These are phyloP conservation scores for Synanceia verrucosa DNA, from an alignment of 2,797 vertebrate genomes.

Conservation along the genomic window DNA sequence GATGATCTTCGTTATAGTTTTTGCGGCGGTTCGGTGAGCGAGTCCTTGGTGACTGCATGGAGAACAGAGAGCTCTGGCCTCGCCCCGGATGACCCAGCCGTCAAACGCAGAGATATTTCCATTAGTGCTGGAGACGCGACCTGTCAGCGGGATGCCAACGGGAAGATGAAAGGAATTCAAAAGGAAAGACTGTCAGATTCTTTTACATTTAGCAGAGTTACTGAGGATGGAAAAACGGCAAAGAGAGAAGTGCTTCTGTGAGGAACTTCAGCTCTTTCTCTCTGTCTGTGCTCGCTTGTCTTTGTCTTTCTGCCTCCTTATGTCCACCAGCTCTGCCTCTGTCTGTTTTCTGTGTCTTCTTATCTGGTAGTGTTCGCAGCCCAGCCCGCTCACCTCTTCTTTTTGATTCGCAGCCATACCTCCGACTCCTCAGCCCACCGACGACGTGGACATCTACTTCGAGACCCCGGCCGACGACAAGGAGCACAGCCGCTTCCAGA, in stretches of 20 bases:
- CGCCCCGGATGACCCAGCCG: constrained; percentile 39
- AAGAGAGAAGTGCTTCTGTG: constrained; percentile 47
- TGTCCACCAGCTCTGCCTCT: no score
- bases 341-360: constrained; percentile 17
- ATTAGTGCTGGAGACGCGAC: constrained; percentile 53
- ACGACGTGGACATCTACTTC: constrained; percentile 97
- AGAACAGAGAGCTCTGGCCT: constrained; percentile 37
- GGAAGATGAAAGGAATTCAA: constrained; percentile 67
- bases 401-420: constrained; percentile 74
- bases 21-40: constrained; percentile 16
- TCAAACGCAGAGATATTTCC: constrained; percentile 57
- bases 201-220: constrained; percentile 57
- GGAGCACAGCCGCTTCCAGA: constrained; percentile 97
- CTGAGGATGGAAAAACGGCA: constrained; percentile 28
- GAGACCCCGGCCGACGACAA: constrained; percentile 97
- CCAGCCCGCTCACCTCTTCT: constrained; percentile 18
- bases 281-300: neutral
- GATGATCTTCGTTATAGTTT: constrained; percentile 30
- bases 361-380: constrained; percentile 1
- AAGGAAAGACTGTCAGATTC: constrained; percentile 75
- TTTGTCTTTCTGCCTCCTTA: neutral
- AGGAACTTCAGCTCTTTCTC: constrained; percentile 34
- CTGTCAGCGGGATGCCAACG: constrained; percentile 62
- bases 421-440: constrained; percentile 89
- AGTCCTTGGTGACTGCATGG: constrained; percentile 38